Evolutionary conservation across 1,140 invertebrate species (phyloP).

Genomic region (Prorops nasuta): DNA sequence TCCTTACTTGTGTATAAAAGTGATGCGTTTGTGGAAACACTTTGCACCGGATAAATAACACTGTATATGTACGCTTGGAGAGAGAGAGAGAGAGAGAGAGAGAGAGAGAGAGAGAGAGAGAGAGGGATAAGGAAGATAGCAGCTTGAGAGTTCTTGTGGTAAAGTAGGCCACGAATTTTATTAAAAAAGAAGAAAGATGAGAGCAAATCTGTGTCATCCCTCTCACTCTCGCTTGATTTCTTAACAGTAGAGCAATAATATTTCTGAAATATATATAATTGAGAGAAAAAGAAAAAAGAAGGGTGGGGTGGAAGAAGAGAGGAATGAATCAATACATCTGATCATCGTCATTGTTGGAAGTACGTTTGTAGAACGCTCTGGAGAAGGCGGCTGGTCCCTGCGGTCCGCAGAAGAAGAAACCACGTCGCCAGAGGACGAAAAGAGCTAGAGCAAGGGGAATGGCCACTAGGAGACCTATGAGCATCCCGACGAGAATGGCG

Average conservation of each 20-base stretch:
- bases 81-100: not conserved
- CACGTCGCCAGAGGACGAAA: slow-evolving; percentile 63
- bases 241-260: no score
- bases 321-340: no score
- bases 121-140: not conserved
- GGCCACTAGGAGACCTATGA: slow-evolving; percentile 66
- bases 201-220: no score
- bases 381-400: slow-evolving; percentile 61
- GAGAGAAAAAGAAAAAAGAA: no score
- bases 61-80: no score
- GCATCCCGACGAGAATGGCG: slow-evolving; percentile 64
- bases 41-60: no score
- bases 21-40: no score
- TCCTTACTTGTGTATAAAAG: no score
- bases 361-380: slow-evolving; percentile 68
- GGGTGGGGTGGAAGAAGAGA: no score
- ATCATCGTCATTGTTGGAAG: slow-evolving; percentile 54
- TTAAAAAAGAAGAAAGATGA: no score
- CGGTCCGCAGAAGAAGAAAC: slow-evolving; percentile 58
- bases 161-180: not conserved
- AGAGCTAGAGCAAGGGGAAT: slow-evolving; percentile 64
- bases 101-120: not conserved
- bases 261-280: no score
- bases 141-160: slow-evolving; percentile 1
- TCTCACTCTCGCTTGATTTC: no score